Evolutionary conservation across 2,113 vertebrate genomes (phyloP).

Genomic region (Channa argus): DNA sequence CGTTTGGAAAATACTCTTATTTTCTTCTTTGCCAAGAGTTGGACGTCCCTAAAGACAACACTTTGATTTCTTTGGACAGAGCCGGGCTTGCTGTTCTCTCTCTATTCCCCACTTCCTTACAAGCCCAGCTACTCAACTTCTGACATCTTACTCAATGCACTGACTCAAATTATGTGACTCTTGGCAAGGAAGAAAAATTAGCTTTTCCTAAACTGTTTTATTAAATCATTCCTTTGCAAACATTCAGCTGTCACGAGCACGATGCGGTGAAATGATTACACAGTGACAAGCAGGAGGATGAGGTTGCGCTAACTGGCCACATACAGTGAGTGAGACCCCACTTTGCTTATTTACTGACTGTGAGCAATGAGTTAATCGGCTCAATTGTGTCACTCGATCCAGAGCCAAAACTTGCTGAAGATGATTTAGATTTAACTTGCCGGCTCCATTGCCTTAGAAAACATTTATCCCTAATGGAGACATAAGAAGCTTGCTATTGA

Average conservation of each 20-base stretch:
- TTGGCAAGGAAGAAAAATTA: not conserved
- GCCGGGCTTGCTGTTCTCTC: not conserved
- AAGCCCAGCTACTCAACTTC: not conserved
- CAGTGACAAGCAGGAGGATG: not conserved
- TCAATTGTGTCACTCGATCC: too few relatives aligned
- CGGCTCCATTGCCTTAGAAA: not conserved
- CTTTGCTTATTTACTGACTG: conserved; percentile 26
- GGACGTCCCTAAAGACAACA: too few relatives aligned
- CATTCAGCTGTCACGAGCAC: too few relatives aligned
- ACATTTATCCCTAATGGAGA: not conserved
- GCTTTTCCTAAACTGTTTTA: not conserved
- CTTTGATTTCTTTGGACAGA: not conserved
- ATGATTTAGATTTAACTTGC: not conserved
- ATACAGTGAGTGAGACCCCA: conserved; percentile 4
- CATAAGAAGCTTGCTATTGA: not conserved
- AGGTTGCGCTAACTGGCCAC: not conserved
- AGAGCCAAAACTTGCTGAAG: too few relatives aligned
- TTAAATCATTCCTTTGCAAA: too few relatives aligned
- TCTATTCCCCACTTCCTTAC: not conserved
- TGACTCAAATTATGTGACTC: too few relatives aligned
- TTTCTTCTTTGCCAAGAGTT: too few relatives aligned
- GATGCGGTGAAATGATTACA: too few relatives aligned
- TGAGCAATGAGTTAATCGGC: not conserved
- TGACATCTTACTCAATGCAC: not conserved
- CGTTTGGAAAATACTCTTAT: too few relatives aligned